phyloP scores from a whole-genome alignment of 2,113 vertebrate species.

The Donacobius atricapilla region DNA sequence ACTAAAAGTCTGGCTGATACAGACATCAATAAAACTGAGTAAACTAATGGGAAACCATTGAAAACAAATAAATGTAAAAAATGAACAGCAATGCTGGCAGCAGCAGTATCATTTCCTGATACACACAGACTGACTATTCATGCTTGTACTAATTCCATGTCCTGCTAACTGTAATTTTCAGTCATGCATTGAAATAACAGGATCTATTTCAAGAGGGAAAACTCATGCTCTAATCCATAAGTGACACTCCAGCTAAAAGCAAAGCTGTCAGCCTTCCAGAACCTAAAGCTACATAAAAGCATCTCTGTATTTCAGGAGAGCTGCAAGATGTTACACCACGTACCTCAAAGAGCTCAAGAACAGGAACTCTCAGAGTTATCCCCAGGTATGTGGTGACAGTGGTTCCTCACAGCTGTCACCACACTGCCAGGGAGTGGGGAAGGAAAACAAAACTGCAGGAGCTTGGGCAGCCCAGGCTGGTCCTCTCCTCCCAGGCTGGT shows the following conservation, averaged over 20 bases:
- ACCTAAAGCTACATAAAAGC: neutral
- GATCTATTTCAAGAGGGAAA: neutral
- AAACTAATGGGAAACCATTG: neutral
- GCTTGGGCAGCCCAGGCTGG: neutral
- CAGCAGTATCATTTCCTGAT: neutral
- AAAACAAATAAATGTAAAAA: neutral
- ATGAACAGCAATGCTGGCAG: neutral
- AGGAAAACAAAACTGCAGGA: neutral
- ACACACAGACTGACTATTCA: neutral
- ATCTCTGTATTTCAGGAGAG: neutral
- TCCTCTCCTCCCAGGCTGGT: neutral
- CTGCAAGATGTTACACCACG: neutral
- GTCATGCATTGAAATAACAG: neutral
- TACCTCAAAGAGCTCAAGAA: neutral
- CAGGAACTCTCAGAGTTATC: neutral
- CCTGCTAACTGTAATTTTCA: neutral
- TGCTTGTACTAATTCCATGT: neutral
- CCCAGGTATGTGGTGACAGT: neutral
- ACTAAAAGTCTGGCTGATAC: neutral
- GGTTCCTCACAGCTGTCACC: neutral
- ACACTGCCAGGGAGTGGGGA: neutral
- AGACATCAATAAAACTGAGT: neutral
- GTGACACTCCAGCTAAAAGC: neutral
- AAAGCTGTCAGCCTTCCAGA: neutral
- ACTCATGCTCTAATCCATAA: neutral